These are phyloP conservation scores for Calephelis nemesis DNA, from an alignment of 1,140 invertebrate species.

Conservation along the genomic window DNA sequence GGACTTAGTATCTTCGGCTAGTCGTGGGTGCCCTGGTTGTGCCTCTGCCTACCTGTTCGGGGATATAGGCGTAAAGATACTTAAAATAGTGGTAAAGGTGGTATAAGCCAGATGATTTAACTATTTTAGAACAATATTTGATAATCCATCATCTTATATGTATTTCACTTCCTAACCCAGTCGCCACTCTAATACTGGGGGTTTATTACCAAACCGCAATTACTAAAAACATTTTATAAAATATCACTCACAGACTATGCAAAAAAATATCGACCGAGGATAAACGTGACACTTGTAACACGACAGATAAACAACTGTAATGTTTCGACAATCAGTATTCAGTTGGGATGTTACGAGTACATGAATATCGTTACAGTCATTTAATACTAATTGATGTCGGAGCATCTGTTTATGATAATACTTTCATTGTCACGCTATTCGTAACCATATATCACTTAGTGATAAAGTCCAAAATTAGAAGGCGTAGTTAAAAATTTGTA, in stretches of 20 bases:
- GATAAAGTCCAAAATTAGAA: conserved; percentile 1
- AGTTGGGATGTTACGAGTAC: conserved; percentile 9
- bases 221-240: neutral
- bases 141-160: too few species aligned
- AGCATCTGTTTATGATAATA: conserved; percentile 16
- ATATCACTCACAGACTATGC: neutral
- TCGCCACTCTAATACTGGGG: too few species aligned
- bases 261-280: neutral
- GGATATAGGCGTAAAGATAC: too few species aligned
- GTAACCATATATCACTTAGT: neutral
- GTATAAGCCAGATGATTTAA: too few species aligned
- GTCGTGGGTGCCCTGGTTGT: too few species aligned
- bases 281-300: neutral
- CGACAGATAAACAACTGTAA: neutral
- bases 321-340: neutral
- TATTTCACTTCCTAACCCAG: too few species aligned
- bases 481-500: neutral
- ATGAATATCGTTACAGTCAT: conserved; percentile 16
- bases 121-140: too few species aligned
- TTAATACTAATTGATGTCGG: conserved; percentile 13
- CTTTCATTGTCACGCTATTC: neutral
- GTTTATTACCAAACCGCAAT: neutral
- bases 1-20: too few species aligned
- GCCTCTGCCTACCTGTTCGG: too few species aligned
- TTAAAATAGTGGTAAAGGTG: too few species aligned